Conservation (phyloP, 2,888 invertebrate species). For the Clusia tigrina region DNA sequence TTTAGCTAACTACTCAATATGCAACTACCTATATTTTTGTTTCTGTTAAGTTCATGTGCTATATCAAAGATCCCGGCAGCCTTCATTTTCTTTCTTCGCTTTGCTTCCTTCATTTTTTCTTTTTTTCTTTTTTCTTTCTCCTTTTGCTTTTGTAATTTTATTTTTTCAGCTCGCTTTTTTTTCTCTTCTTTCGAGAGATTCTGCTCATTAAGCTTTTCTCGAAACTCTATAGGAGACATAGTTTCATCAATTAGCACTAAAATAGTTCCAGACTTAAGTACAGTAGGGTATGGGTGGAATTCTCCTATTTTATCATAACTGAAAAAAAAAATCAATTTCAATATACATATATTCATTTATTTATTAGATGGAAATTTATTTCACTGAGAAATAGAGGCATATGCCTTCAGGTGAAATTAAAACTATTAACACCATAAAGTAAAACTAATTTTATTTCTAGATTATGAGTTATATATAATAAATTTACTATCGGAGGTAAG, state of each 20-base stretch:
- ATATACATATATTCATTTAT: not conserved
- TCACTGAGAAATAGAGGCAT: too few species aligned
- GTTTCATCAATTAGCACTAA: conserved; percentile 65
- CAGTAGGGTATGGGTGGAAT: conserved; percentile 67
- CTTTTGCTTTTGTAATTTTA: conserved; percentile 42
- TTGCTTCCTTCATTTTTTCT: conserved; percentile 48
- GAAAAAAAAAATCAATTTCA: too few species aligned
- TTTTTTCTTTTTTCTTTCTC: conserved; percentile 45
- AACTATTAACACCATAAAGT: too few species aligned
- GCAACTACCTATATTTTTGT: conserved; percentile 49
- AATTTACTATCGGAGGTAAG: too few species aligned
- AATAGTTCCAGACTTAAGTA: conserved; percentile 66
- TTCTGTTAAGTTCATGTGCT: conserved; percentile 40
- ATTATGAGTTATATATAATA: too few species aligned
- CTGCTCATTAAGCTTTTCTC: conserved; percentile 45
- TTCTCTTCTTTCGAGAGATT: conserved; percentile 55
- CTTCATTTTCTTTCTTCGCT: conserved; percentile 48
- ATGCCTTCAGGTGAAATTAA: too few species aligned
- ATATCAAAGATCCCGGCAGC: conserved; percentile 52
- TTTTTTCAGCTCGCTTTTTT: conserved; percentile 48
- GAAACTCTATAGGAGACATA: conserved; percentile 61
- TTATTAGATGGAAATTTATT: too few species aligned
- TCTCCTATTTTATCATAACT: conserved; percentile 52
- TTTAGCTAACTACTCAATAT: conserved; percentile 7
- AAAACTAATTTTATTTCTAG: too few species aligned